Evolutionary conservation across 1,140 invertebrate genomes (phyloP).

Genomic region (Kradibia gibbosae): DNA sequence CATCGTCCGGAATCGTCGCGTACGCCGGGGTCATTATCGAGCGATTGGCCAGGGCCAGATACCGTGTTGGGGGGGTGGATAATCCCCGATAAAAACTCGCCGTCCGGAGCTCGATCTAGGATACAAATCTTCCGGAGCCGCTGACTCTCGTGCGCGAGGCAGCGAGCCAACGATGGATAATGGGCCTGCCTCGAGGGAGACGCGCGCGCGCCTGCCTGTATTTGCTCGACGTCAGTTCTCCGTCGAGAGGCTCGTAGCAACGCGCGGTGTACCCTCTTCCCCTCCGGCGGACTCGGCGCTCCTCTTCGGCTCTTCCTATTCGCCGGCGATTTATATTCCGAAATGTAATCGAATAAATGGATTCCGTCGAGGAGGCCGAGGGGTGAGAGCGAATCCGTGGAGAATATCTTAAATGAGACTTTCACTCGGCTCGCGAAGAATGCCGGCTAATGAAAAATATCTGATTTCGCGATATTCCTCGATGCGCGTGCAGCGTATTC

Average conservation of each 20-base stretch:
- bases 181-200: no score
- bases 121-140: slow-evolving; percentile 15
- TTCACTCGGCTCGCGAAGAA: not conserved
- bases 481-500: not conserved
- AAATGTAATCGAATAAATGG: not conserved
- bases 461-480: not conserved
- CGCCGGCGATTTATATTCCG: slow-evolving; percentile 4
- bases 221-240: not conserved
- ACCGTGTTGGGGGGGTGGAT: not conserved
- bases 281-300: not conserved
- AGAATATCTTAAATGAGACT: not conserved
- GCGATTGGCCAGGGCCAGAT: not conserved
- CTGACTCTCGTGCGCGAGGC: not conserved
- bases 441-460: not conserved
- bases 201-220: not conserved
- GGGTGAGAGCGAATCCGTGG: not conserved
- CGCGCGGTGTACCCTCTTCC: not conserved
- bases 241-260: not conserved
- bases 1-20: not conserved
- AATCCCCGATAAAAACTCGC: slow-evolving; percentile 19
- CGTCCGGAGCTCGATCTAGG: not conserved
- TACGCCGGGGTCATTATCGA: not conserved
- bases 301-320: not conserved
- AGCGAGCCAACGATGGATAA: no score
- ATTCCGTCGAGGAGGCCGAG: not conserved